Evolutionary conservation across 1,140 invertebrate species (phyloP), one percentile per base, ranked within the genome.

Genomic region (Calosoma granatense): DNA sequence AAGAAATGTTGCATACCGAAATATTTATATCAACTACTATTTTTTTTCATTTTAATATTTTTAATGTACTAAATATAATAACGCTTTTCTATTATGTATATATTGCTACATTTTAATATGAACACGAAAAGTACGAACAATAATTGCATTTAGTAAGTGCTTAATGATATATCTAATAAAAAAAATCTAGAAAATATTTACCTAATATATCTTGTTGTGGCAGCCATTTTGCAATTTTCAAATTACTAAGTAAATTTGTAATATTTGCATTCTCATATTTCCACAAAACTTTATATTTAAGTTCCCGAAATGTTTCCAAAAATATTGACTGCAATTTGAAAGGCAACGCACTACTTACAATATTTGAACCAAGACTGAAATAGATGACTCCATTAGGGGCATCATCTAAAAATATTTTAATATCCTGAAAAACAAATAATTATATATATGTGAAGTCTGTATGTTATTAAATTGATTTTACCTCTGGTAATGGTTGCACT

Each of bases 181-280:
- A n/a, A n/a, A n/a, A n/a, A n/a, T n/a, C n/a, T n/a, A n/a, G n/a
- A n/a, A n/a, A n/a, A 47, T 21, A 65, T 65, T 74, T 68, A 85
- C 83, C 78, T 60, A 87, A 67, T 60, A 87, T 73, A 63, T 85
- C 84, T 57, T 80, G 81, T 63, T 89, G 86, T 0, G 85, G 85
- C 1, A 86, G 65, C 86, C 86, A 88, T 51, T 79, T 78, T 20
- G 70, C 73, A 1, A 82, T 66, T 53, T 79, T 71, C 0, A 89
- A 70, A 71, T 88, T 88, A 0, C 70, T 62, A n/a, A n/a, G n/a
- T n/a, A n/a, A n/a, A 0, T 81, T 73, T 59, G 80, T 76, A 20
- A 72, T 69, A 0, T 78, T 70, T 23, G 85, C 68, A 12, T 70
- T 61, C 58, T 84, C 76, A 61, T 78, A 80, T 63, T 83, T 83